Evolutionary conservation across 1,140 invertebrate species (phyloP).

Genomic region (Hylaeus volcanicus): DNA sequence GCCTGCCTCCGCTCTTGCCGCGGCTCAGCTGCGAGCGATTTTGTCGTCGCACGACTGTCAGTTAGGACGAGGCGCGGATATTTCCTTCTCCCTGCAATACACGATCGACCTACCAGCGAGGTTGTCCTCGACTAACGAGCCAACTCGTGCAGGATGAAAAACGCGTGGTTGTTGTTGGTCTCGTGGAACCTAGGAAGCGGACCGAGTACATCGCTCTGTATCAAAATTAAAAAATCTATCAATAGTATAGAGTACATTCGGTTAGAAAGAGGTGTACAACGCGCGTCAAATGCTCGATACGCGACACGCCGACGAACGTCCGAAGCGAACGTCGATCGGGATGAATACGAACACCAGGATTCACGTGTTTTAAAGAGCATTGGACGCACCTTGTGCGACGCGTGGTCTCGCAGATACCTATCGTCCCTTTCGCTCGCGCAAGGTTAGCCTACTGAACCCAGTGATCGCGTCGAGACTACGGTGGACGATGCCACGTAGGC

Average conservation of each 20-base stretch:
- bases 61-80: too few relatives aligned
- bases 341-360: too few relatives aligned
- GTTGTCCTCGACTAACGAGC: constrained; percentile 1
- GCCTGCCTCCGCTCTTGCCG: too few relatives aligned
- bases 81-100: not conserved
- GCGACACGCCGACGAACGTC: not conserved
- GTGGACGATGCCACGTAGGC: constrained; percentile 15
- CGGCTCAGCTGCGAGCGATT: too few relatives aligned
- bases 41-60: too few relatives aligned
- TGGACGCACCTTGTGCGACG: not conserved
- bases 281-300: not conserved
- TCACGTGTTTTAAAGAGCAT: not conserved
- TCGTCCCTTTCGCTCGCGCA: constrained; percentile 36
- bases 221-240: constrained; percentile 47
- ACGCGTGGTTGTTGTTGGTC: constrained; percentile 9
- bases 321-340: too few relatives aligned
- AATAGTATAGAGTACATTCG: constrained; percentile 16
- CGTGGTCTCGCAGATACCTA: not conserved
- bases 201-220: constrained; percentile 34
- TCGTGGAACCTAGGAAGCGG: constrained; percentile 18
- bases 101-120: not conserved
- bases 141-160: constrained; percentile 18
- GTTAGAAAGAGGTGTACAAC: constrained; percentile 13
- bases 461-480: constrained; percentile 46
- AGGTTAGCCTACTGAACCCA: not conserved